Evolutionary conservation across 2,888 invertebrate species (phyloP).

Genomic region (Eupithecia subfuscata): DNA sequence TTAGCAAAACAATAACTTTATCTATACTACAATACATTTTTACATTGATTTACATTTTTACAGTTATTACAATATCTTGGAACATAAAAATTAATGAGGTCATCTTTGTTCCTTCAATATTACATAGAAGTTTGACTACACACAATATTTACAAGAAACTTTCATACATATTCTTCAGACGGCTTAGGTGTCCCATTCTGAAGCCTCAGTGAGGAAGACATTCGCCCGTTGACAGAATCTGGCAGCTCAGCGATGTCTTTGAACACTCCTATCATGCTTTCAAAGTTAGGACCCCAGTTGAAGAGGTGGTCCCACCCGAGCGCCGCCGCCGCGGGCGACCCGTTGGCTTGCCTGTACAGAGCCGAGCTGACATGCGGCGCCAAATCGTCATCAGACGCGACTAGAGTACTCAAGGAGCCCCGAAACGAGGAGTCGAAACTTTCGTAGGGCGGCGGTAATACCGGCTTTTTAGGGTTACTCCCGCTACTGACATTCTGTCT

Average conservation of each 20-base stretch:
- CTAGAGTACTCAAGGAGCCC: conserved; percentile 96
- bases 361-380: conserved; percentile 91
- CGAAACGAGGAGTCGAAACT: conserved; percentile 97
- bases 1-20: conserved; percentile 1
- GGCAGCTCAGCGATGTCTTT: conserved; percentile 98
- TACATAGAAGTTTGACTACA: conserved; percentile 21
- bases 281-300: conserved; percentile 98
- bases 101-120: conserved; percentile 29
- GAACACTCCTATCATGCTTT: conserved; percentile 97
- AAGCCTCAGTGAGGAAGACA: conserved; percentile 89
- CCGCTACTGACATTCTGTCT: conserved; percentile 82
- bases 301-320: conserved; percentile 97
- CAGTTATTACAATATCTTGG: conserved; percentile 24
- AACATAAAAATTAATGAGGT: conserved; percentile 35
- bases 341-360: conserved; percentile 91
- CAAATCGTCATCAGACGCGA: conserved; percentile 96
- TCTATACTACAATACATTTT: conserved; percentile 35
- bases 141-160: conserved; percentile 39
- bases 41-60: conserved; percentile 35
- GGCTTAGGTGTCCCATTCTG: conserved; percentile 92
- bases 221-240: conserved; percentile 89
- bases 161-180: conserved; percentile 94
- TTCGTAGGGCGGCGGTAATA: conserved; percentile 92
- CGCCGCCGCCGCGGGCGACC: conserved; percentile 90
- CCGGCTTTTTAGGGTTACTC: conserved; percentile 85